Evolutionary conservation across 2,797 vertebrate genomes (phyloP), one percentile per base, ranked within the genome.

Genomic region (Lepilemur ruficaudatus): DNA sequence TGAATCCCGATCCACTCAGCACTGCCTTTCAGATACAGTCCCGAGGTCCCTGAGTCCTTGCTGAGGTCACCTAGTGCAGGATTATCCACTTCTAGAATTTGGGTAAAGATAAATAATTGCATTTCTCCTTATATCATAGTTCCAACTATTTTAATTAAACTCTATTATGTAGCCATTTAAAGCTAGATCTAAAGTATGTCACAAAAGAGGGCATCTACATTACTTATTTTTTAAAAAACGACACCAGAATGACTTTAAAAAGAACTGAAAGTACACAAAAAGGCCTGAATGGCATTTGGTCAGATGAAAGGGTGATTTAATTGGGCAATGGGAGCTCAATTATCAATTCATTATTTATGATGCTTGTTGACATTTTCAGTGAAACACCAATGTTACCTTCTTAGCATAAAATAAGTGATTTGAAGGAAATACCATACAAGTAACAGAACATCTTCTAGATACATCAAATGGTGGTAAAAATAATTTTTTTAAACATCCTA

Each of bases 341-440:
- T 95, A 55, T 73, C 70, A 93, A 86, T 95, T 94, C 5, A 15
- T 97, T 97, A 96, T 97, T 98, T 87, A 96, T 8, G 18, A 97
- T 92, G 65, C 7, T 0, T 41, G 9, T 22, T 93, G 94, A 70
- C 89, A 89, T 82, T 76, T 94, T 90, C 83, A 75, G 25, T 63
- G n/a, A 95, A 86, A 76, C 55, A 43, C 57, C 48, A 89, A n/a
- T 83, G 50, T 72, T 61, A 46, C 17, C 18, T 55, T 87, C 63
- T 87, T 94, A 83, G 52, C 20, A 38, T 55, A 87, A 97, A 96
- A 32, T 9, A 85, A 76, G 10, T 82, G 50, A 84, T 88, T 82
- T 80, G 52, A 65, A 93, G 61, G 28, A 48, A 90, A 17, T 72
- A 78, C 7, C 59, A 84, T n/a, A 28, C 46, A 76, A 94, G 41